These are phyloP conservation scores for Cetonia aurata DNA, from an alignment of 2,888 invertebrate genomes.

Conservation along the genomic window DNA sequence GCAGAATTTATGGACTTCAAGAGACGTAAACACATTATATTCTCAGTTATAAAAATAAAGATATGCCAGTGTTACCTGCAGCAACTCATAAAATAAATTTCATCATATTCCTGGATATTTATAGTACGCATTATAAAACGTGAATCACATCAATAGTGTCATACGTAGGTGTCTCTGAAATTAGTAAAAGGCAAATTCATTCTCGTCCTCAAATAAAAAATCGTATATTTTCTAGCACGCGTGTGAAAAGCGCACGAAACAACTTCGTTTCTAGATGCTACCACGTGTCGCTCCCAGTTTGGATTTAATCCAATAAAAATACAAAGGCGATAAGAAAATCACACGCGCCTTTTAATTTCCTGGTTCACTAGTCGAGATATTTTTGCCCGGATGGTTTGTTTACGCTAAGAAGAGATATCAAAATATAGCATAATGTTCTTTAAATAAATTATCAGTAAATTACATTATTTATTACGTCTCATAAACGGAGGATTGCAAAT, in stretches of 20 bases:
- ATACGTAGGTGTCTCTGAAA: slow-evolving; percentile 5
- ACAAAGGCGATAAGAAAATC: slow-evolving; percentile 32
- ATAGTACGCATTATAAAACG: background rate
- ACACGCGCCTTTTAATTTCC: slow-evolving; percentile 38
- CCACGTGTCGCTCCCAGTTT: slow-evolving; percentile 25
- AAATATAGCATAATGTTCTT: slow-evolving; percentile 25
- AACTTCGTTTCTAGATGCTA: background rate
- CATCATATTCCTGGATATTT: slow-evolving; percentile 19
- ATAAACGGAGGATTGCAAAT: background rate
- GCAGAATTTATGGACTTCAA: too few species aligned
- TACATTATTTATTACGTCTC: slow-evolving; percentile 21
- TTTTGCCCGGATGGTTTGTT: slow-evolving; percentile 25
- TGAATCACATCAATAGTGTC: slow-evolving; percentile 15
- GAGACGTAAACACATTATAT: too few species aligned
- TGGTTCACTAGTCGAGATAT: slow-evolving; percentile 40
- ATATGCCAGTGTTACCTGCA: background rate
- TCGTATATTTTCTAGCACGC: background rate
- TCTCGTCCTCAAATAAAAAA: slow-evolving; percentile 5
- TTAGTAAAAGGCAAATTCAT: slow-evolving; percentile 10
- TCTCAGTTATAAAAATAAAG: too few species aligned
- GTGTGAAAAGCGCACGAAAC: slow-evolving; percentile 1
- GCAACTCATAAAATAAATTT: slow-evolving; percentile 13
- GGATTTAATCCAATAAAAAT: slow-evolving; percentile 38
- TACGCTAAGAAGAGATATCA: slow-evolving; percentile 26
- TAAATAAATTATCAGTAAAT: slow-evolving; percentile 19